Conservation (phyloP, 2,113 vertebrate species). For the Archocentrus centrarchus region DNA sequence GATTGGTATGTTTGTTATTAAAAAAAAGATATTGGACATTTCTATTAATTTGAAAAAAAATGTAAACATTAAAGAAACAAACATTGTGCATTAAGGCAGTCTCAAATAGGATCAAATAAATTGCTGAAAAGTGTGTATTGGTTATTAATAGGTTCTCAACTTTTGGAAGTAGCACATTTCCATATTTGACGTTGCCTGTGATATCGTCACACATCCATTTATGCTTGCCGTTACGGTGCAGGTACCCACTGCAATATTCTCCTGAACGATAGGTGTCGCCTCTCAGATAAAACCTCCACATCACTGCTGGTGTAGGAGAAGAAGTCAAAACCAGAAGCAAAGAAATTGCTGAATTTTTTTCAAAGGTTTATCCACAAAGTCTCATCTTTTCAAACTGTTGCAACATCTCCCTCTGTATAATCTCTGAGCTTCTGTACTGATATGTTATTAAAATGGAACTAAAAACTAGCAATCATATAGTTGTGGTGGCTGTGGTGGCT, state of each 20-base stretch:
- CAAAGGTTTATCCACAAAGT: fast-evolving
- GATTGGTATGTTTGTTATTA: background rate
- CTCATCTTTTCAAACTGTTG: background rate
- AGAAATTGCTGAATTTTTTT: background rate
- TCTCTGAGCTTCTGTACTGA: background rate
- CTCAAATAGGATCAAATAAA: background rate
- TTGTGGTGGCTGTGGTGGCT: too few relatives aligned
- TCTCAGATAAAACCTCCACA: too few relatives aligned
- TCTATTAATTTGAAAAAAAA: background rate
- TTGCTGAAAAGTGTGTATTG: background rate
- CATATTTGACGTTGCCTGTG: background rate
- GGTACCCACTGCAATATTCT: fast-evolving
- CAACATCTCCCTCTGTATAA: too few relatives aligned
- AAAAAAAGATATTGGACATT: background rate
- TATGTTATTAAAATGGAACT: background rate
- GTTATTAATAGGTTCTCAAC: too few relatives aligned
- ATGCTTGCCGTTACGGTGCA: background rate
- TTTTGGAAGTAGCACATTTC: background rate
- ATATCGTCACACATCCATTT: background rate
- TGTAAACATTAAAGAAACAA: background rate
- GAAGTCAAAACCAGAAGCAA: background rate
- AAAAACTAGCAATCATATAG: fast-evolving
- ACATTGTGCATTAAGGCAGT: background rate
- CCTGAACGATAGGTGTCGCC: too few relatives aligned
- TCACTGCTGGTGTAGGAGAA: too few relatives aligned